Conservation (phyloP, 1,140 invertebrate species). For the Pectinophora gossypiella region DNA sequence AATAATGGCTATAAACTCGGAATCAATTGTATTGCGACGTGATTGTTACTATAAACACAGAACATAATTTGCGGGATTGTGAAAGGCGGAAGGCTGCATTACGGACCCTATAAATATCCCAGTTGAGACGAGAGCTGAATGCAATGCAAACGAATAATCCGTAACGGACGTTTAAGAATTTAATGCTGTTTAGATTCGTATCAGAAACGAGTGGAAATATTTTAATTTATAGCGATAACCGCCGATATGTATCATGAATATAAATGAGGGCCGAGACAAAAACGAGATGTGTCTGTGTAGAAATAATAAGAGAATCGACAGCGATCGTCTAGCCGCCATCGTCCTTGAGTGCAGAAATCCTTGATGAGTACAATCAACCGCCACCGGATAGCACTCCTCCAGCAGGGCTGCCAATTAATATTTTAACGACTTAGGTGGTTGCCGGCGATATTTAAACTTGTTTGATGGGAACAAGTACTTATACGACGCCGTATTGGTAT, state of each 20-base stretch:
- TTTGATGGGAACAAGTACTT: constrained; percentile 11
- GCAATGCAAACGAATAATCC: background rate
- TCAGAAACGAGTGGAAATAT: constrained; percentile 38
- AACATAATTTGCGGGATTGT: constrained; percentile 3
- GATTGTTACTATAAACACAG: constrained; percentile 1
- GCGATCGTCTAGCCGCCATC: constrained; percentile 57
- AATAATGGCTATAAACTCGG: background rate
- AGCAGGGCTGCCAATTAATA: constrained; percentile 61
- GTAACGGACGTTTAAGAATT: constrained; percentile 18
- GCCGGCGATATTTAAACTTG: constrained; percentile 12
- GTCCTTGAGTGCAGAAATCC: constrained; percentile 73
- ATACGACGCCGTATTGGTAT: background rate
- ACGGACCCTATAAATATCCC: background rate
- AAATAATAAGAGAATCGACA: constrained; percentile 68
- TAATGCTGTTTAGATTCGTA: constrained; percentile 21
- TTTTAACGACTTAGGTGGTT: constrained; percentile 22
- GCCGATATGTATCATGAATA: constrained; percentile 69
- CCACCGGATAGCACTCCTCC: constrained; percentile 57
- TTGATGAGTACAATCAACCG: constrained; percentile 75
- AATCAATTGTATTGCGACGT: background rate
- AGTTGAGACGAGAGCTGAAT: background rate
- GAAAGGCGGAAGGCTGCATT: constrained; percentile 1
- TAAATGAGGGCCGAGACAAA: constrained; percentile 64
- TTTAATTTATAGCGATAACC: constrained; percentile 67
- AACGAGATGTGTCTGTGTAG: constrained; percentile 65